Evolutionary conservation across 2,888 invertebrate genomes (phyloP).

Genomic region (Strigamia maritima): DNA sequence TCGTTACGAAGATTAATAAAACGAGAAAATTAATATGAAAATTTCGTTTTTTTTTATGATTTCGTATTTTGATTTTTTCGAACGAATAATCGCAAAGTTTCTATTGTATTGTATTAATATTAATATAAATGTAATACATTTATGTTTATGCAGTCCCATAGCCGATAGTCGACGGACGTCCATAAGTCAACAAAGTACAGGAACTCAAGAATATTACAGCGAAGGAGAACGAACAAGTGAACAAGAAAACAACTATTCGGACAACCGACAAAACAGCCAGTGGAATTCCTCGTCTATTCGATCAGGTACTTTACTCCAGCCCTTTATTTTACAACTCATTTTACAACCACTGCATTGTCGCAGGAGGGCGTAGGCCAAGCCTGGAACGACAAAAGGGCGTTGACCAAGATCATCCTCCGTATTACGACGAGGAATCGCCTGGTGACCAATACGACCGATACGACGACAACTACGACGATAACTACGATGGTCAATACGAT

Average conservation of each 20-base stretch:
- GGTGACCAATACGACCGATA: background rate
- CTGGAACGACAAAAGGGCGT: conserved; percentile 75
- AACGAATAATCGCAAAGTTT: too few species aligned
- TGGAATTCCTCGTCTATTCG: conserved; percentile 8
- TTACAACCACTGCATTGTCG: background rate
- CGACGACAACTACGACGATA: conserved; percentile 45
- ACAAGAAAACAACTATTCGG: conserved; percentile 12
- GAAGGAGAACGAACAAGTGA: conserved; percentile 31
- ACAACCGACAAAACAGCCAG: conserved; percentile 15
- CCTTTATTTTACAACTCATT: too few species aligned
- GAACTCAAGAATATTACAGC: conserved; percentile 43
- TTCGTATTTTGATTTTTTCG: too few species aligned
- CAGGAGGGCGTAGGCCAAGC: conserved; percentile 63
- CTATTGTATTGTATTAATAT: too few species aligned
- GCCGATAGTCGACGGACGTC: conserved; percentile 37
- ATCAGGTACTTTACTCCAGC: background rate
- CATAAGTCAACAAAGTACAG: conserved; percentile 44
- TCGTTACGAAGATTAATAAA: too few species aligned
- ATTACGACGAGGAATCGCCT: conserved; percentile 37
- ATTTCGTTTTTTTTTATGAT: too few species aligned
- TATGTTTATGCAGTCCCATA: background rate
- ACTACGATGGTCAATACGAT: conserved; percentile 38
- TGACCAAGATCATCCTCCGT: conserved; percentile 60
- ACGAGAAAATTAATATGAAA: too few species aligned
- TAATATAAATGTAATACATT: too few species aligned